phyloP scores from a whole-genome alignment of 1,140 invertebrate genomes.

The Drosophila auraria region DNA sequence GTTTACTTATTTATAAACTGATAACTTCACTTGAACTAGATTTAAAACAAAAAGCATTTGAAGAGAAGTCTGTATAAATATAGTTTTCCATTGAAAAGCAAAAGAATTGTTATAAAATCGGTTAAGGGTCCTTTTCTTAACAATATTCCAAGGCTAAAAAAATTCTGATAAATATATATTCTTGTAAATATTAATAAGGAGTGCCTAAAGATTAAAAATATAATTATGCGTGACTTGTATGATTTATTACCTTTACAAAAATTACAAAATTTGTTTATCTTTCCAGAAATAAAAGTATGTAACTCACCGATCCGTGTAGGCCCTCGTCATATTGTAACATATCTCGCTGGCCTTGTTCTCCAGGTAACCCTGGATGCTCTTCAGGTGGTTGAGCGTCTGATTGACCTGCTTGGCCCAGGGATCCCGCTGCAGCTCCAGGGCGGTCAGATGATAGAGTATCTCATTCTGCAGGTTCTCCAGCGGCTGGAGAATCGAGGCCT shows the following conservation, averaged over 20 bases:
- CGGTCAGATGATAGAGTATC: conserved; percentile 90
- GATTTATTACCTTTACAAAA: neutral
- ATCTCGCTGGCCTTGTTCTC: conserved; percentile 90
- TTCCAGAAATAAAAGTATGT: conserved; percentile 44
- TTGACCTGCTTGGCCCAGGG: conserved; percentile 88
- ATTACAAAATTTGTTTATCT: too few relatives aligned
- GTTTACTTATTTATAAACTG: neutral
- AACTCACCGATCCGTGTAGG: conserved; percentile 79
- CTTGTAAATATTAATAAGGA: too few relatives aligned
- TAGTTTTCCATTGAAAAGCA: too few relatives aligned
- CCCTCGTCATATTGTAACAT: conserved; percentile 86
- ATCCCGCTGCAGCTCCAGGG: conserved; percentile 89
- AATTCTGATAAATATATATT: too few relatives aligned
- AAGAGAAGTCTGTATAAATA: too few relatives aligned
- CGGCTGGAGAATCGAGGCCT: conserved; percentile 88
- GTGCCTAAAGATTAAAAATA: neutral
- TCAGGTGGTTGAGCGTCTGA: conserved; percentile 90
- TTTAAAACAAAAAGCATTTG: neutral
- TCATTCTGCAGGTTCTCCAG: conserved; percentile 89
- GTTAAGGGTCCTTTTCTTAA: too few relatives aligned
- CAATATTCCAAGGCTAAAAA: too few relatives aligned
- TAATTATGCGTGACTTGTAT: neutral
- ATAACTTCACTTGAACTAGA: neutral
- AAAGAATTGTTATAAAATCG: too few relatives aligned
- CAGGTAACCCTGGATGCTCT: conserved; percentile 91